A percentile compares a stretch with the other conserved stretches of the same genome.
Evolutionary conservation across 2,797 vertebrate species (phyloP).

Genomic region (Pangasius djambal): DNA sequence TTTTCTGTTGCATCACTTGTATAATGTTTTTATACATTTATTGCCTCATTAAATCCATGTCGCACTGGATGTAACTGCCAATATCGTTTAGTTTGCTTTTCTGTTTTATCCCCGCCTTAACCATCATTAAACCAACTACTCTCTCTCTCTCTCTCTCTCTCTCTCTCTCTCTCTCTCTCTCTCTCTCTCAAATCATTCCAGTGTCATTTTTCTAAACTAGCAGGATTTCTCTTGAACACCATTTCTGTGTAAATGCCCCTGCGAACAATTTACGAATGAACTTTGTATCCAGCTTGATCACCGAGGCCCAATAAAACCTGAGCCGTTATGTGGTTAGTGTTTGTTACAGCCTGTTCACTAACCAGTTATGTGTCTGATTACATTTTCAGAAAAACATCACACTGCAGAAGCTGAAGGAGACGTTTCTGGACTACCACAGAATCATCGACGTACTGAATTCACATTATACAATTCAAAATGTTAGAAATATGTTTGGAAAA

Average conservation of each 20-base stretch:
- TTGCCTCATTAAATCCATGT: too few relatives aligned
- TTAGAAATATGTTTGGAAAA: not conserved
- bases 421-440: conserved; percentile 72
- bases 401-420: conserved; percentile 74
- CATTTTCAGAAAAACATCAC: conserved; percentile 70
- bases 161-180: too few relatives aligned
- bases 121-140: not conserved
- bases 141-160: too few relatives aligned
- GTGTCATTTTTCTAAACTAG: not conserved
- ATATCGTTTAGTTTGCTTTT: too few relatives aligned
- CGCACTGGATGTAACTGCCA: too few relatives aligned
- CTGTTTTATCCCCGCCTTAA: not conserved
- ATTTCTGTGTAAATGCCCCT: not conserved
- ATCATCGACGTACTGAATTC: conserved; percentile 70
- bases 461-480: not conserved
- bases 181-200: not conserved
- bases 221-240: not conserved
- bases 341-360: not conserved
- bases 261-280: not conserved
- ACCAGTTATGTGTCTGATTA: not conserved
- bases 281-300: not conserved
- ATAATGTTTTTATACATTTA: too few relatives aligned
- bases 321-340: too few relatives aligned
- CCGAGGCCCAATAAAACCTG: not conserved
- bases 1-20: too few relatives aligned